Evolutionary conservation across 2,797 vertebrate species (phyloP).

Genomic region (Rhinatrema bivittatum): DNA sequence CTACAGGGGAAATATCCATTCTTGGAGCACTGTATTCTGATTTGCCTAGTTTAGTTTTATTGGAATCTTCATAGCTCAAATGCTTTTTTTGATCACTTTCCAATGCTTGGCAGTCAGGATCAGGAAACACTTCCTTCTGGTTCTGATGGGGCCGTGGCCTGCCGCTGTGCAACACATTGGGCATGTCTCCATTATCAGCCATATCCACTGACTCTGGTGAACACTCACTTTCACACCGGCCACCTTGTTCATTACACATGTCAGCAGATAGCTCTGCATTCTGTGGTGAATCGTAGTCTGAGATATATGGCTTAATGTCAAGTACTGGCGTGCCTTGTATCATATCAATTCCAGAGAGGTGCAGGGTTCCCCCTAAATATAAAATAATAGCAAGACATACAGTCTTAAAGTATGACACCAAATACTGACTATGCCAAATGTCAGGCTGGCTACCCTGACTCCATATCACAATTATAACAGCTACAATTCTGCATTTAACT

Average conservation of each 20-base stretch:
- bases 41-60: neutral
- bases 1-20: neutral
- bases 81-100: neutral
- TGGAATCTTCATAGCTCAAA: fast-evolving
- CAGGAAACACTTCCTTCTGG: neutral
- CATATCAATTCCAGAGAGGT: conserved; percentile 80
- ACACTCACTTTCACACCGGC: neutral
- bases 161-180: neutral
- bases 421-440: too few species aligned
- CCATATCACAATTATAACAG: too few species aligned
- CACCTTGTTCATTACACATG: conserved; percentile 5
- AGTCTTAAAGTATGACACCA: too few species aligned
- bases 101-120: neutral
- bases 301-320: conserved; percentile 84
- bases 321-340: conserved; percentile 78
- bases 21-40: neutral
- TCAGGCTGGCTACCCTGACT: too few species aligned
- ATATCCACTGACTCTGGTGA: neutral
- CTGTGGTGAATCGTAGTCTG: conserved; percentile 72
- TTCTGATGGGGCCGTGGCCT: neutral
- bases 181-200: neutral
- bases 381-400: neutral
- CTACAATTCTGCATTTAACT: too few species aligned
- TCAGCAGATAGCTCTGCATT: neutral
- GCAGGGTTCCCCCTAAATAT: conserved; percentile 63